Evolutionary conservation across 2,888 invertebrate genomes (phyloP), one percentile per base, ranked within the genome.

Genomic region (Eremobia ochroleuca): DNA sequence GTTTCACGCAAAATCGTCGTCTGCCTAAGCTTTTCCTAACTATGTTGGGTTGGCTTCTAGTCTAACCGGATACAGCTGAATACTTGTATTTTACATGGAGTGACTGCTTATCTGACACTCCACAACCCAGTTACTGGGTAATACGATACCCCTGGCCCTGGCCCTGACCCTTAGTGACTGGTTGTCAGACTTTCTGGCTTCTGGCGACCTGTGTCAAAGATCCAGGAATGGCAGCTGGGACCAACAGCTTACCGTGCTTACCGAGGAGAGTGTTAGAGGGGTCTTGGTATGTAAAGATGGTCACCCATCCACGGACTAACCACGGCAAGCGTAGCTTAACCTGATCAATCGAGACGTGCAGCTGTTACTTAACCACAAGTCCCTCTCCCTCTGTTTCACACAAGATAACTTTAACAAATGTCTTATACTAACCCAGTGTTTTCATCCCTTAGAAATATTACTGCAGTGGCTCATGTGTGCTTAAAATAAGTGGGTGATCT

Each of bases 391-490:
- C 52, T 81, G 73, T 28, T 61, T 18, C 11, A 34, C 61, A 40
- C 46, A 49, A 84, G 81, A 68, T 81, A 82, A 65, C 64, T 55
- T 1, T 49, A 69, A 85, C 31, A 71, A 71, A 83, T 85, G 77
- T 49, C 59, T 68, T 25, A 15, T 21, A 64, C 64, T 66, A 64
- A 85, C 68, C 69, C 72, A 73, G 46, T 74, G 65, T 75, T 75
- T 78, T 82, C 73, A 86, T 86, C 69, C 62, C n/a, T 52, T 9
- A 49, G 72, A 86, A 66, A 85, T 59, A 84, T 79, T 28, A 64
- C 71, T 31, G 11, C 15, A 25, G 34, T 11, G 21, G 58, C 13
- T 75, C 79, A 62, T 55, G 78, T 72, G 65, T 40, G 34, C 67
- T 82, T 72, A 58, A 65, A 65, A 31, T 74, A 83, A 84, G 86